Conservation (phyloP, 2,888 invertebrate genomes). For the Macropis europaea region DNA sequence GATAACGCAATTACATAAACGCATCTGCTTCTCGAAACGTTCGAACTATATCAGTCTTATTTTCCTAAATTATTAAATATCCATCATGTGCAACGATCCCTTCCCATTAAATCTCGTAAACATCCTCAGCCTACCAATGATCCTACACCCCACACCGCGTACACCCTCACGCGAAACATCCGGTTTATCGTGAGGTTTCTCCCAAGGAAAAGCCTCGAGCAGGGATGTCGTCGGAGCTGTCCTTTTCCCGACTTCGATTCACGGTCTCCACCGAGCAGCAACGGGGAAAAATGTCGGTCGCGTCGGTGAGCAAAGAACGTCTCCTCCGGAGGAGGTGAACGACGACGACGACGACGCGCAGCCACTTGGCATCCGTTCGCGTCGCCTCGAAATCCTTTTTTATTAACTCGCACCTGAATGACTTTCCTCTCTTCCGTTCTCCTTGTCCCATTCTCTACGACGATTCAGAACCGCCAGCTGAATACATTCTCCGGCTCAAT, state of each 20-base stretch:
- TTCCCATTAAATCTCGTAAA: no score
- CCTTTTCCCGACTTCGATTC: conserved; percentile 36
- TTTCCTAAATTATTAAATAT: no score
- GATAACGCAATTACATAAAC: no score
- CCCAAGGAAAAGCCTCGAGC: background rate
- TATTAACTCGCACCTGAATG: conserved; percentile 71
- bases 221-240: background rate
- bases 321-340: conserved; percentile 33
- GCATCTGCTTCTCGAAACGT: no score
- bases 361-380: conserved; percentile 55
- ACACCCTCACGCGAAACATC: no score
- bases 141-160: no score
- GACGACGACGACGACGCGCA: conserved; percentile 29
- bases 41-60: no score
- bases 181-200: background rate
- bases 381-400: conserved; percentile 56
- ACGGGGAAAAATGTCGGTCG: conserved; percentile 46
- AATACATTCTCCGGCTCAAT: conserved; percentile 66
- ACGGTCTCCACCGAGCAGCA: conserved; percentile 26
- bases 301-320: conserved; percentile 37
- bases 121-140: no score
- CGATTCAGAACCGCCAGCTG: conserved; percentile 62
- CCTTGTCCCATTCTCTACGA: conserved; percentile 48
- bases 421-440: conserved; percentile 57
- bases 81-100: no score